Conservation (phyloP, 2,888 invertebrate genomes). For the Belgica antarctica region DNA sequence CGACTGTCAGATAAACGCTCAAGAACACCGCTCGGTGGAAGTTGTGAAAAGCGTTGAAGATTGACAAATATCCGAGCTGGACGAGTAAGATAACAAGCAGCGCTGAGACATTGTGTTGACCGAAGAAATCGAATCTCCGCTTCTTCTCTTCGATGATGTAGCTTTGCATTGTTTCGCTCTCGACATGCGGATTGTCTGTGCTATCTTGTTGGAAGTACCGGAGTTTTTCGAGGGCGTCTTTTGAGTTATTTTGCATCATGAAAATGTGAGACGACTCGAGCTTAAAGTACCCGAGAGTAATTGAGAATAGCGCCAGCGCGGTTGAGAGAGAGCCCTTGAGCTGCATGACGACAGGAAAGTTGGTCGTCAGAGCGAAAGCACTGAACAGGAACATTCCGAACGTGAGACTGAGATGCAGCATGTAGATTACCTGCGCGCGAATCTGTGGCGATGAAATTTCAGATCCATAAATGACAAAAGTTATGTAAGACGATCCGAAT, state of each 20-base stretch:
- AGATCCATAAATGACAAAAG: not conserved
- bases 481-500: constrained; percentile 12
- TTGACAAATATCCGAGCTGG: not conserved
- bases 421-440: not conserved
- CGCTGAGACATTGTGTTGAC: not conserved
- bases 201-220: constrained; percentile 1
- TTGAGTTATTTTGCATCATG: constrained; percentile 2
- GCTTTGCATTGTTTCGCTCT: not conserved
- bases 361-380: not conserved
- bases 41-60: constrained; percentile 6
- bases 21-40: not conserved
- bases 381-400: constrained; percentile 9
- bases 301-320: not conserved
- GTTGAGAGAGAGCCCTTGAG: not conserved
- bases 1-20: not conserved
- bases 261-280: not conserved
- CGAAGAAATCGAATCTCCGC: not conserved
- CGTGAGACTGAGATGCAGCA: not conserved
- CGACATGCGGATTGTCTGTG: not conserved
- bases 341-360: not conserved
- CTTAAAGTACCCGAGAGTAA: constrained; percentile 3
- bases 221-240: not conserved
- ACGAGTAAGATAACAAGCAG: not conserved
- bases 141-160: constrained; percentile 7
- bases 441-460: constrained; percentile 15